Percentiles rank a stretch among this genome's conserved stretches.
Evolutionary conservation across 2,888 invertebrate species (phyloP).

Genomic region (Eurytoma californica): DNA sequence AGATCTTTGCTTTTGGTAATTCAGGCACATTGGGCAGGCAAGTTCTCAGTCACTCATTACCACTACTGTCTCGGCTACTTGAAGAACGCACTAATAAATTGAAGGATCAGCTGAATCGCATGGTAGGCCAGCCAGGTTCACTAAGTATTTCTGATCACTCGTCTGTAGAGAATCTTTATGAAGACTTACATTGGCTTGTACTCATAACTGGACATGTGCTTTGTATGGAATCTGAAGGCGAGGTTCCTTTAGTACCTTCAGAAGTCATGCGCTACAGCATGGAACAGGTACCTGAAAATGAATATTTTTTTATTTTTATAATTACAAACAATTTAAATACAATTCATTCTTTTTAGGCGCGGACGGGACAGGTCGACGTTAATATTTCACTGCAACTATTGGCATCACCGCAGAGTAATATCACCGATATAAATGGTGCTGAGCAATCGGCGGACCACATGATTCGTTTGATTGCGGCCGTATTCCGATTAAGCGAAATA

Average conservation of each 20-base stretch:
- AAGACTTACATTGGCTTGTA: constrained; percentile 93
- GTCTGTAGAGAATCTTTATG: constrained; percentile 83
- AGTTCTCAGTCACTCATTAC: constrained; percentile 81
- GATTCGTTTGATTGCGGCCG: constrained; percentile 81
- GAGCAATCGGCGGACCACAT: constrained; percentile 70
- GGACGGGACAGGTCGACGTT: constrained; percentile 71
- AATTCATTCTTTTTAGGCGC: constrained; percentile 58
- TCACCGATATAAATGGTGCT: constrained; percentile 66
- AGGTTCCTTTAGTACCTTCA: constrained; percentile 81
- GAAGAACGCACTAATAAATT: constrained; percentile 81
- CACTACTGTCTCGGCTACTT: constrained; percentile 81
- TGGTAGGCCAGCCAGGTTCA: constrained; percentile 61
- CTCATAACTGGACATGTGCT: constrained; percentile 84
- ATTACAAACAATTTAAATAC: neutral
- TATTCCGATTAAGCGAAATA: constrained; percentile 85
- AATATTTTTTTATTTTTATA: neutral
- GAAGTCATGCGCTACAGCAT: constrained; percentile 82
- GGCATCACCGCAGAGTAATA: constrained; percentile 74
- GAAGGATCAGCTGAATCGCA: constrained; percentile 73
- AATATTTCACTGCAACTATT: constrained; percentile 76
- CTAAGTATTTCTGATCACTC: constrained; percentile 61
- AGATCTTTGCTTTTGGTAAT: constrained; percentile 8
- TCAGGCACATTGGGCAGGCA: constrained; percentile 79
- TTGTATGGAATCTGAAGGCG: constrained; percentile 82
- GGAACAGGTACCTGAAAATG: constrained; percentile 73